Evolutionary conservation across 2,888 invertebrate species (phyloP), one percentile per base, ranked within the genome.

Genomic region (Zhengitettix transpicula): DNA sequence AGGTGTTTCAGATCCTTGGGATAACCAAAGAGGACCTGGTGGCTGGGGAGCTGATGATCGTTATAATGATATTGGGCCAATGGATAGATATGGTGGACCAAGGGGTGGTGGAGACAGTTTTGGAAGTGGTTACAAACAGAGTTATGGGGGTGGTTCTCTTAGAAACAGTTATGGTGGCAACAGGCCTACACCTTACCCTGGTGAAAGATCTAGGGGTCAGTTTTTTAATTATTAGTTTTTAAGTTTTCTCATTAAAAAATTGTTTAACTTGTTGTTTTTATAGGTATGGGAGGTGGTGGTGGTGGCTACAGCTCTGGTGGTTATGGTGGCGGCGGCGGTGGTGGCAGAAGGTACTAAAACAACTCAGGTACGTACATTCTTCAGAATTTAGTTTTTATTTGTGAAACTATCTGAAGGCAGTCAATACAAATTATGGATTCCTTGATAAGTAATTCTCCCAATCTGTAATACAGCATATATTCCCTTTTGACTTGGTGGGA

Each of bases 81-180:
- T 75, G 41, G 72, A 74, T 69, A 71, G 69, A 60, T 40, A 17
- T 42, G 47, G 47, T 14, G 71, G 75, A 40, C 14, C 47, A 47
- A 12, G 47, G 12, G 77, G 74, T 62, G 74, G 78, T 57, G 73
- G 77, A n/a, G 82, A 81, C 69, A 81, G 78, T 69, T 87, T 87
- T 65, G 86, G 87, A 40, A 81, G 82, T 62, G 84, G 85, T 57
- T 91, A 91, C 71, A 89, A 90, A 68, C 90, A 90, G 71, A 82
- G 83, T 62, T 90, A 85, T 69, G 80, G 85, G 7, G 91, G 89
- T 52, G 92, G 93, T 1, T 89, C 92, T 0, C 82, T 91, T 74
- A 81, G 91, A 64, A 64, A 64, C 17, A 61, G 63, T 11, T 62
- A 63, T 47, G 64, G 63, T 56, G 58, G 57, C n/a, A 42, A 42